Conservation (phyloP, 2,797 vertebrate species). For the Triplophysa bombifrons region DNA sequence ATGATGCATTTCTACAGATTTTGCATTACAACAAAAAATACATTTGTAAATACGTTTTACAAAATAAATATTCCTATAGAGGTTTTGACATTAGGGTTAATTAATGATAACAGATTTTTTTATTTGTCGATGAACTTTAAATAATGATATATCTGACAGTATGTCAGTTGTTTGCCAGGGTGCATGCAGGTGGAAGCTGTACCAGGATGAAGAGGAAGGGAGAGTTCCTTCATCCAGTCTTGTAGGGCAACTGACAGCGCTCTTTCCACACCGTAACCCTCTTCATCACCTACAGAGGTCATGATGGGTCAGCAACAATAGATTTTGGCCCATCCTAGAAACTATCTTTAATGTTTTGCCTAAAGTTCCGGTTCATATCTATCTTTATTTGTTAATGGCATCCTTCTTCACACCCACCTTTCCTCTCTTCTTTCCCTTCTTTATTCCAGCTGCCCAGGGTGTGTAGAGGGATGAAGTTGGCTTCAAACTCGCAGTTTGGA, state of each 20-base stretch:
- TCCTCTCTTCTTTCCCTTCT: constrained; percentile 61
- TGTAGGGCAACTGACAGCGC: constrained; percentile 78
- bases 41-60: too few species aligned
- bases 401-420: constrained; percentile 65
- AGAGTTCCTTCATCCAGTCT: constrained; percentile 86
- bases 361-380: neutral
- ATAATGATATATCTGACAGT: neutral
- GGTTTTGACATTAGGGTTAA: too few species aligned
- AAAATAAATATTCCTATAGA: too few species aligned
- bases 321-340: neutral
- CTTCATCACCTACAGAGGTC: constrained; percentile 66
- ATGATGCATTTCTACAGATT: neutral
- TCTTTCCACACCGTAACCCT: constrained; percentile 78
- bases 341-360: too few species aligned
- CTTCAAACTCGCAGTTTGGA: constrained; percentile 90
- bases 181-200: neutral
- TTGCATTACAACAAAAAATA: too few species aligned
- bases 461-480: constrained; percentile 87
- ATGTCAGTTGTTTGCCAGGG: neutral
- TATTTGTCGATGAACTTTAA: too few species aligned
- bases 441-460: constrained; percentile 80
- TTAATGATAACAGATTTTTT: too few species aligned
- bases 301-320: constrained; percentile 27
- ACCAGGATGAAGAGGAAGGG: constrained; percentile 81
- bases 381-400: neutral